These are phyloP conservation scores for Pristionchus pacificus DNA, from an alignment of 1,140 invertebrate genomes.

Conservation along the genomic window DNA sequence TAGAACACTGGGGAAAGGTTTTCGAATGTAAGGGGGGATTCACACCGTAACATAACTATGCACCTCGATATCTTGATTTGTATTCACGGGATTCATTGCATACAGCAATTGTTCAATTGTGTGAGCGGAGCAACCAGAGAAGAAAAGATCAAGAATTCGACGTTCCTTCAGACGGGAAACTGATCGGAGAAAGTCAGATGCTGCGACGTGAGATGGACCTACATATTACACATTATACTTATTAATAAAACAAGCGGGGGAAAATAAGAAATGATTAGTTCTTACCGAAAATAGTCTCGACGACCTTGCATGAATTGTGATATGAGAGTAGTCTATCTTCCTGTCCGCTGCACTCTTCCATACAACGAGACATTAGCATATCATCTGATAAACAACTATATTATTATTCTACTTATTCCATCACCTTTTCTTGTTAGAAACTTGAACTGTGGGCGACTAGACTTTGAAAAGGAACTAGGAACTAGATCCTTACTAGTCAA, in stretches of 20 bases:
- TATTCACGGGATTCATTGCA: constrained; percentile 8
- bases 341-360: constrained; percentile 20
- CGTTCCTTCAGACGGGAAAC: constrained; percentile 24
- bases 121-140: constrained; percentile 7
- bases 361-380: not conserved
- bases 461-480: too few species aligned
- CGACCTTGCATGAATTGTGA: constrained; percentile 9
- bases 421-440: constrained; percentile 10
- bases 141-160: constrained; percentile 18
- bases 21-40: not conserved
- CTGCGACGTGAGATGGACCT: too few species aligned
- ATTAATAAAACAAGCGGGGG: too few species aligned
- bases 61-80: constrained; percentile 7
- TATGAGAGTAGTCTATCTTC: constrained; percentile 13
- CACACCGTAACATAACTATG: constrained; percentile 2
- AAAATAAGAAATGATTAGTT: too few species aligned
- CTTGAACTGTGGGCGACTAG: constrained; percentile 9
- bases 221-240: too few species aligned
- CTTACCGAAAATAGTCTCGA: constrained; percentile 19
- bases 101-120: constrained; percentile 24
- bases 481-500: too few species aligned
- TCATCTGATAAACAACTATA: not conserved
- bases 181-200: constrained; percentile 13
- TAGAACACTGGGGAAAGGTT: too few species aligned
- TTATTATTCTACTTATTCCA: too few species aligned